Evolutionary conservation across 2,797 vertebrate species (phyloP).

Genomic region (Rhinogobio ventralis): DNA sequence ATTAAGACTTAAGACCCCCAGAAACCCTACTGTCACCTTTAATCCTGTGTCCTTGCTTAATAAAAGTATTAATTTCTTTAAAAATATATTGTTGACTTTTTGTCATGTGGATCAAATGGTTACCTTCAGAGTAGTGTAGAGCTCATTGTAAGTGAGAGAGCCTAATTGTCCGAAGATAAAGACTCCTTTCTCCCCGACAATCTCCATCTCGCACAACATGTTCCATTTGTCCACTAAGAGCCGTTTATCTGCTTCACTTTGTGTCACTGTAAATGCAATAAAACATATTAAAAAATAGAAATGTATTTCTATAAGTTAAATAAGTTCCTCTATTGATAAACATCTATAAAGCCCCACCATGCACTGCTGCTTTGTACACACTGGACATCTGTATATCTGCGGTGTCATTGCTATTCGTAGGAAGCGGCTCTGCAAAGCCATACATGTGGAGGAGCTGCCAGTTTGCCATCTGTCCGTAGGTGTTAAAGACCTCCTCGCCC

Average conservation of each 20-base stretch:
- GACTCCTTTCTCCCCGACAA: conserved; percentile 83
- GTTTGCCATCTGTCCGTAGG: conserved; percentile 93
- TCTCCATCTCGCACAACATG: conserved; percentile 80
- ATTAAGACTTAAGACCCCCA: neutral
- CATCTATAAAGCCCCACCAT: conserved; percentile 70
- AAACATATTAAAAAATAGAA: neutral
- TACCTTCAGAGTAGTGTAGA: conserved; percentile 77
- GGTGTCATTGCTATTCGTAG: conserved; percentile 85
- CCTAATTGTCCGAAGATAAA: conserved; percentile 88
- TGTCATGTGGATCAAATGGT: neutral
- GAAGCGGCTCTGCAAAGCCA: conserved; percentile 87
- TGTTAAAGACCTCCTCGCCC: conserved; percentile 94
- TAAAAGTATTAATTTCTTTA: neutral
- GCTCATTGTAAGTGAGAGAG: conserved; percentile 88
- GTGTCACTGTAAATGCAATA: conserved; percentile 68
- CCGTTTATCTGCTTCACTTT: conserved; percentile 69
- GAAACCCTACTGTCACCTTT: neutral
- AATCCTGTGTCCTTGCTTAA: neutral
- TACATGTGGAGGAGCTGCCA: conserved; percentile 99
- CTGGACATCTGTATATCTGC: conserved; percentile 86
- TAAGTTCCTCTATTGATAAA: neutral
- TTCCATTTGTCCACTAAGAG: conserved; percentile 82
- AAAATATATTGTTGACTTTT: neutral
- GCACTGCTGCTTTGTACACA: conserved; percentile 77
- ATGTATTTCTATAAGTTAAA: neutral